Conservation (phyloP, 1,140 invertebrate genomes). For the Piezodorus guildinii region DNA sequence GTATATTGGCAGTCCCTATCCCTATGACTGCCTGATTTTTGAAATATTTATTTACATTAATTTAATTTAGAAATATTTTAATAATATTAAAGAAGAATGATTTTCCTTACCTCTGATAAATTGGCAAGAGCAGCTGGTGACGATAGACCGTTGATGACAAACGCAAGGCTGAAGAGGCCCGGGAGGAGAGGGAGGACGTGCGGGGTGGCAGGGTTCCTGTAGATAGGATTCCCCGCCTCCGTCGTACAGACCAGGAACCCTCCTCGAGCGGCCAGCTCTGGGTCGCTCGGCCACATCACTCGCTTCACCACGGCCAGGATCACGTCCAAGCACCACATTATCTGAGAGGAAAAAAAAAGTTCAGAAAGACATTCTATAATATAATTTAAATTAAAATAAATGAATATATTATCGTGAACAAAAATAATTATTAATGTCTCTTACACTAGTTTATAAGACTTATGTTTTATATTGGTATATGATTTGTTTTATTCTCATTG, state of each 20-base stretch:
- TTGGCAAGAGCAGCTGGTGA: constrained; percentile 47
- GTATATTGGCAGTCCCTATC: too few species aligned
- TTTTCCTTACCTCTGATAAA: constrained; percentile 42
- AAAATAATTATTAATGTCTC: too few species aligned
- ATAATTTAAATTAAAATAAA: too few species aligned
- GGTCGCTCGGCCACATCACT: constrained; percentile 69
- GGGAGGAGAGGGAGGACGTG: constrained; percentile 69
- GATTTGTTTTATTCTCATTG: too few species aligned
- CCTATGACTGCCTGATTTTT: too few species aligned
- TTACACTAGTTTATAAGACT: too few species aligned
- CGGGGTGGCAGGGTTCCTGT: constrained; percentile 70
- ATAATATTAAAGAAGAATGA: not conserved
- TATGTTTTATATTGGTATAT: too few species aligned
- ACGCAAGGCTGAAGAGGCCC: constrained; percentile 57
- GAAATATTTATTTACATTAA: too few species aligned
- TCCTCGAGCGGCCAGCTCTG: constrained; percentile 61
- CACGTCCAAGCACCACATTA: constrained; percentile 57
- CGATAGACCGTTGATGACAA: constrained; percentile 69
- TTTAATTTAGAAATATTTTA: too few species aligned
- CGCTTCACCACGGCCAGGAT: constrained; percentile 73
- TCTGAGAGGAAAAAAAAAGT: constrained; percentile 33
- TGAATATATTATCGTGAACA: too few species aligned
- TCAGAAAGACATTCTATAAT: too few species aligned
- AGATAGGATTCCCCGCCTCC: constrained; percentile 60
- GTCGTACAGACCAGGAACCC: constrained; percentile 68